Evolutionary conservation across 2,888 invertebrate species (phyloP), one percentile per base, ranked within the genome.

Genomic region (Beris chalybata): DNA sequence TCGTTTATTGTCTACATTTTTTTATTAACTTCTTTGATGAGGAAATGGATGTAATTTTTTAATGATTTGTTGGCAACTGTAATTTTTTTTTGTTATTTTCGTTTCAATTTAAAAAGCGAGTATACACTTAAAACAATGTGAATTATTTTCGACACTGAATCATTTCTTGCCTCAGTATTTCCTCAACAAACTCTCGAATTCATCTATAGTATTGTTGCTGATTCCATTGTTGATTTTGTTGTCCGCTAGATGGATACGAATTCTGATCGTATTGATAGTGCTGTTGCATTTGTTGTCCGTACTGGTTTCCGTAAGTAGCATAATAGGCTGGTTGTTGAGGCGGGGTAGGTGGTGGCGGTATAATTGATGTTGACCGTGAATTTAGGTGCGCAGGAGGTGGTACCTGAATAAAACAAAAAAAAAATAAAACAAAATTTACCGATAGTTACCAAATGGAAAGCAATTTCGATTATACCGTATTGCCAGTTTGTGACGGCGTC

Each of bases 261-360:
- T 48, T 65, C 58, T 69, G 69, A n/a, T 66, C 48, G 15, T 57
- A 65, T 44, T 57, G 65, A 50, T 57, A 57, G 11, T 57, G 69
- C 53, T 68, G 70, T n/a, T 15, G 64, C 13, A 57, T 67, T 45
- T 65, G 56, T 57, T 69, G 69, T 12, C 66, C 67, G 53, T 66
- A 70, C 29, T 65, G 70, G 48, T 68, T 65, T 15, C 65, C 64
- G 29, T 68, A 78, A 3, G 78, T 76, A 7, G 77, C 72, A 66
- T 74, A 75, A 70, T 78, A 79, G 56, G 76, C 65, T 31, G 69
- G 68, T 5, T 50, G 54, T 13, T 74, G 74, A 48, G 77, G 77
- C 59, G 68, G 64, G 13, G 66, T 65, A 5, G 82, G 81, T 74
- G 82, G 80, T 54, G 86, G 85, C 29, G 82, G 82, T 70, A 86